Evolutionary conservation across 1,140 invertebrate species (phyloP), one percentile per base, ranked within the genome.

Genomic region (Ridgeia piscesae): DNA sequence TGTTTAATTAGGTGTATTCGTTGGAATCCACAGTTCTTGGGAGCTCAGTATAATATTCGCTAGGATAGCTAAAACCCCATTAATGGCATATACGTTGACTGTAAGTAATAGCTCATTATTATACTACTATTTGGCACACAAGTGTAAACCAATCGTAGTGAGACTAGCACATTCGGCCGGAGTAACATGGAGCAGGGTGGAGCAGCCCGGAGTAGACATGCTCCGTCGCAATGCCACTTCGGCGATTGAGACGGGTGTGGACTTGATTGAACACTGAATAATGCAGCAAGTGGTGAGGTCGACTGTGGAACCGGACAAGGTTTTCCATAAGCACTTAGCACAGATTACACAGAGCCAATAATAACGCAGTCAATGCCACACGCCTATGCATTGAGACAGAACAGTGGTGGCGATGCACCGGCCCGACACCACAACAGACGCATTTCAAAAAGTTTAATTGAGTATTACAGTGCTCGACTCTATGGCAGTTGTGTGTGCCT

Each of bases 391-490:
- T 77, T 77, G 17, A 77, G 0, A 77, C 58, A 77, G 58, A 50
- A 50, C 48, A 50, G 48, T 50, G 21, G 48, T 21, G 21, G 21
- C 8, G 48, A 8, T 21, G 48, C 48, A 50, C 48, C 21, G 21
- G 48, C 27, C 58, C 27, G 58, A 77, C 58, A 77, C 27, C 2
- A 77, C 58, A 77, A 77, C 0, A 77, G 58, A 77, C 11, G 42
- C 42, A 31, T 77, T 77, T 77, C 58, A 77, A 77, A 77, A 77
- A 77, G 58, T 77, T 77, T 77, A 77, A 77, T 77, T 77, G 58
- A 77, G 58, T 77, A 31, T 77, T 77, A 77, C 58, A 27, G 4
- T 6, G 58, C 58, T 21, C 58, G 58, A 77, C 58, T 77, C 14
- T 21, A 9, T 21, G 4, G 58, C 58, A 77, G 27, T 77, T 77